Evolutionary conservation across 2,888 invertebrate genomes (phyloP).

Genomic region (Drosophila melanosoma): DNA sequence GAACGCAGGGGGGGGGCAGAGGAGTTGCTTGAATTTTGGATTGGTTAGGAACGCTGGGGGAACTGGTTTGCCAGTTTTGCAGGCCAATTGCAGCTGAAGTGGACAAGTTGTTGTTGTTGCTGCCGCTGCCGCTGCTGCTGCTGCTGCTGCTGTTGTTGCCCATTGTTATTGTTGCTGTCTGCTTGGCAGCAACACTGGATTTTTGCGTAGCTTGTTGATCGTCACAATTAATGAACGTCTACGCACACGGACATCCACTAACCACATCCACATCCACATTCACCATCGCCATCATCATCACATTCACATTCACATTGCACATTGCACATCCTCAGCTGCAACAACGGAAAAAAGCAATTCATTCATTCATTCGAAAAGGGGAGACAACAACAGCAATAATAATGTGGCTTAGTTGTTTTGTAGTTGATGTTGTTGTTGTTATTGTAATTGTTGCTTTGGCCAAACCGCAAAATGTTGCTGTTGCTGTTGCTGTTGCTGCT

Average conservation of each 20-base stretch:
- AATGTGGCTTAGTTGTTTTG: constrained; percentile 54
- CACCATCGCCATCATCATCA: constrained; percentile 11
- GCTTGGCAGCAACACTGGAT: constrained; percentile 46
- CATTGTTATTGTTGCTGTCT: constrained; percentile 54
- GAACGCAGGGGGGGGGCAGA: neutral
- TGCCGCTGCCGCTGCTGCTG: constrained; percentile 49
- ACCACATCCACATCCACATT: constrained; percentile 54
- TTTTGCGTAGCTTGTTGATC: constrained; percentile 81
- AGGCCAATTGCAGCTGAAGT: constrained; percentile 57
- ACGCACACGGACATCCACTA: constrained; percentile 73
- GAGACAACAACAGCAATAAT: constrained; percentile 52
- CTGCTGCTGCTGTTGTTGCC: constrained; percentile 19
- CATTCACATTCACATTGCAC: constrained; percentile 40
- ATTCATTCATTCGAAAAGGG: constrained; percentile 69
- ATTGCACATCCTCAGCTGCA: constrained; percentile 63
- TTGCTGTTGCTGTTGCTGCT: constrained; percentile 19
- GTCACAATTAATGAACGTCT: constrained; percentile 83
- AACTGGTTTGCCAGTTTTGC: constrained; percentile 53
- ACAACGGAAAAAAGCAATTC: constrained; percentile 79
- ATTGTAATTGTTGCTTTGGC: constrained; percentile 70
- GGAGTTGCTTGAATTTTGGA: constrained; percentile 20
- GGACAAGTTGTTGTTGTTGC: constrained; percentile 26
- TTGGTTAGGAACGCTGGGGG: constrained; percentile 35
- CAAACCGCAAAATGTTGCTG: constrained; percentile 75
- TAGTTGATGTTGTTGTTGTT: constrained; percentile 55